Evolutionary conservation across 2,888 invertebrate species (phyloP).

Genomic region (Agapetus fuscipes): DNA sequence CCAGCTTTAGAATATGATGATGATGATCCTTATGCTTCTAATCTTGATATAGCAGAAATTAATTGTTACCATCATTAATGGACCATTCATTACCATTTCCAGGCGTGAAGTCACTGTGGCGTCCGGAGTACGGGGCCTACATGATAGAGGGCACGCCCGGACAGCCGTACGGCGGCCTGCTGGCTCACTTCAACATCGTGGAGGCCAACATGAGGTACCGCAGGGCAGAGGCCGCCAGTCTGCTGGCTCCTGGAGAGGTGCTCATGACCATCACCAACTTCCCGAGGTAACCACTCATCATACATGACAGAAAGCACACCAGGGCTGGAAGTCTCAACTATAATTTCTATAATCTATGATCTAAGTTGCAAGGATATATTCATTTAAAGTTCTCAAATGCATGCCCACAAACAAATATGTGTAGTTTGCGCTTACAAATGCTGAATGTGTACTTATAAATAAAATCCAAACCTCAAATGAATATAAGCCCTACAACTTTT

Average conservation of each 20-base stretch:
- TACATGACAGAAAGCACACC: not conserved
- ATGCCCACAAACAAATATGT: too few species aligned
- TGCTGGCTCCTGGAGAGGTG: constrained; percentile 69
- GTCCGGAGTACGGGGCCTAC: constrained; percentile 97
- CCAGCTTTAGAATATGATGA: too few species aligned
- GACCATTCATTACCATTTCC: constrained; percentile 23
- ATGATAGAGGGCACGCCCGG: constrained; percentile 99
- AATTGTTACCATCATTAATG: constrained; percentile 9
- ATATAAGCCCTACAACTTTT: too few species aligned
- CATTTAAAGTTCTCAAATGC: too few species aligned
- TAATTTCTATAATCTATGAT: too few species aligned
- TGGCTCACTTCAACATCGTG: constrained; percentile 96
- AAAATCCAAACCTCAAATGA: too few species aligned
- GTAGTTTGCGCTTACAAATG: too few species aligned
- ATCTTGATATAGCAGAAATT: too few species aligned
- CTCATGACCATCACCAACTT: constrained; percentile 89
- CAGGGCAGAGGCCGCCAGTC: constrained; percentile 71
- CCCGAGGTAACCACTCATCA: constrained; percentile 58
- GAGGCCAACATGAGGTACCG: constrained; percentile 95
- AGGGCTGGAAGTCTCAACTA: not conserved
- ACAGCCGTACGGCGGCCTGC: constrained; percentile 83
- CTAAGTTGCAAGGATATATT: too few species aligned
- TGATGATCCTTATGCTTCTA: too few species aligned
- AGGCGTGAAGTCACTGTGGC: constrained; percentile 84
- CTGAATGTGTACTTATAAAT: too few species aligned